These are phyloP conservation scores for Trichacis sp. DNA, from an alignment of 2,888 invertebrate genomes.

Conservation along the genomic window DNA sequence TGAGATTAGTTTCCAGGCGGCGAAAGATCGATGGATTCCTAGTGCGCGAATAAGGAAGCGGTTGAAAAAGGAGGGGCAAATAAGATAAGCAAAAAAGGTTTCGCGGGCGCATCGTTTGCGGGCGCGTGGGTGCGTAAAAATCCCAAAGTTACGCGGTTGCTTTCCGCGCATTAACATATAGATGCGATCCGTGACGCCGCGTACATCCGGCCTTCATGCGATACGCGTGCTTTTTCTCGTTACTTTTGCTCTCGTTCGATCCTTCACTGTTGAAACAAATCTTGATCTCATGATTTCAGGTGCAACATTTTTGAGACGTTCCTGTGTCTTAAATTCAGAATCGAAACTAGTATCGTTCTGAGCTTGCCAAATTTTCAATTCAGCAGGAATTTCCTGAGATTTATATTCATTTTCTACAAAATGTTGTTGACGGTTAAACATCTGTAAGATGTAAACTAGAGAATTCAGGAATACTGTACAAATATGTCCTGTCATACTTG, in stretches of 20 bases:
- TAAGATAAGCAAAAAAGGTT: not conserved
- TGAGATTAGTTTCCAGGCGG: not conserved
- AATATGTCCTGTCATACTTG: too few species aligned
- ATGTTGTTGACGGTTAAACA: too few species aligned
- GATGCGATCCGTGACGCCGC: constrained; percentile 60
- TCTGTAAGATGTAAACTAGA: too few species aligned
- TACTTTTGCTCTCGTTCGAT: constrained; percentile 11
- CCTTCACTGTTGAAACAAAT: too few species aligned
- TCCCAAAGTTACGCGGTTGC: constrained; percentile 49
- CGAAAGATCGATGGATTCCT: constrained; percentile 3
- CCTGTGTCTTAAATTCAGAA: too few species aligned
- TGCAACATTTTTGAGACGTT: too few species aligned
- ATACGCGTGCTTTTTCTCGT: constrained; percentile 9
- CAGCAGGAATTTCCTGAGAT: too few species aligned
- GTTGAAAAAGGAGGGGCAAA: not conserved
- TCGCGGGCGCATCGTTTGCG: constrained; percentile 14
- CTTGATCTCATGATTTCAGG: too few species aligned
- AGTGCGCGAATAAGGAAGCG: not conserved
- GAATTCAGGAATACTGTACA: too few species aligned
- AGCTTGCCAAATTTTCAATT: too few species aligned
- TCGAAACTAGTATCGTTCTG: too few species aligned
- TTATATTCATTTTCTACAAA: too few species aligned
- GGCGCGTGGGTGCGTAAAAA: constrained; percentile 29
- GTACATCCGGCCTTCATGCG: constrained; percentile 37
- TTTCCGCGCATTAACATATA: constrained; percentile 60